These are phyloP conservation scores for Noctilio leporinus DNA, from an alignment of 2,113 vertebrate genomes.

Conservation along the genomic window DNA sequence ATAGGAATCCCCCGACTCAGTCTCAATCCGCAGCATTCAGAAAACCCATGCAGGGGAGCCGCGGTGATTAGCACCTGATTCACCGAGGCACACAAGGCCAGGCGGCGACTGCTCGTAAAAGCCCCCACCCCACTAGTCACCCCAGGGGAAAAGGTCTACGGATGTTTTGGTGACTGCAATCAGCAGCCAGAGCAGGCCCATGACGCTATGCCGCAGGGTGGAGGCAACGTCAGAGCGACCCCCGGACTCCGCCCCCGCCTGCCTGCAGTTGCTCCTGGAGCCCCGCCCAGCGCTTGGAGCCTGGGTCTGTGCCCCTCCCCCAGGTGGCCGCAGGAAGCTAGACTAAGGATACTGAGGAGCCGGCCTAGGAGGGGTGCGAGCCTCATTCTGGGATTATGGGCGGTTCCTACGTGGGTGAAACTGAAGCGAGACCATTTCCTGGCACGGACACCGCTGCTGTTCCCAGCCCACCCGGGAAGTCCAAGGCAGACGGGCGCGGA, in stretches of 20 bases:
- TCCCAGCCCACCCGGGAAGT: neutral
- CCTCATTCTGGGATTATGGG: neutral
- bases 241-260: neutral
- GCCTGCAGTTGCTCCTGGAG: rapidly evolving
- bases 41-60: conserved; percentile 36
- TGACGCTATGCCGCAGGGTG: rapidly evolving
- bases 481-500: neutral
- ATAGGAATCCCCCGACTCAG: conserved; percentile 44
- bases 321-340: rapidly evolving
- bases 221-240: neutral
- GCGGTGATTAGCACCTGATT: conserved; percentile 42
- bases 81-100: neutral
- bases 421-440: neutral
- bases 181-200: neutral
- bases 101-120: conserved; percentile 43
- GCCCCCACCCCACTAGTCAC: neutral
- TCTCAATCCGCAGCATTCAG: conserved; percentile 23
- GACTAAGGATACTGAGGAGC: conserved; percentile 52
- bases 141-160: neutral
- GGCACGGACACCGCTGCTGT: neutral
- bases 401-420: no score
- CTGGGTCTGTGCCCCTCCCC: neutral
- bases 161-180: neutral
- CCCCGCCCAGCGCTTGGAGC: no score
- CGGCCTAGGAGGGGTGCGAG: neutral